Percentiles rank a stretch among this genome's conserved stretches.
These are phyloP conservation scores for Littorina saxatilis DNA, from an alignment of 1,140 invertebrate species.

Conservation along the genomic window DNA sequence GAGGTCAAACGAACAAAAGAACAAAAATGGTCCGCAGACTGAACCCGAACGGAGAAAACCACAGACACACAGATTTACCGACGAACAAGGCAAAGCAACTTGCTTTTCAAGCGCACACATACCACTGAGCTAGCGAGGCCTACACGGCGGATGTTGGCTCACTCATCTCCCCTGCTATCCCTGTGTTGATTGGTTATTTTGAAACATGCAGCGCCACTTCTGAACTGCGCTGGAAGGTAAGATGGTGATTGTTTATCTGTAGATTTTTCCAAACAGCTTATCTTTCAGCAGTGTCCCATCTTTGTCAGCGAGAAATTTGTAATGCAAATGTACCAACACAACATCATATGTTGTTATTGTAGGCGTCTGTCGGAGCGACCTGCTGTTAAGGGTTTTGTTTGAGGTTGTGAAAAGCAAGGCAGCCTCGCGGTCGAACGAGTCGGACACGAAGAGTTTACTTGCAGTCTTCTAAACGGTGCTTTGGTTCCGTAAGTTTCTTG, in stretches of 20 bases:
- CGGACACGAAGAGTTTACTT: too few relatives aligned
- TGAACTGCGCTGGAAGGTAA: conserved; percentile 9
- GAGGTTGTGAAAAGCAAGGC: too few relatives aligned
- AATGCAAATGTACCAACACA: neutral
- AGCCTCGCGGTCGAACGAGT: too few relatives aligned
- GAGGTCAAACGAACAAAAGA: too few relatives aligned
- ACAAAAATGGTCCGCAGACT: too few relatives aligned
- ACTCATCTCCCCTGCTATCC: neutral
- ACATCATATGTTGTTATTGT: neutral
- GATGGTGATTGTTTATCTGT: neutral
- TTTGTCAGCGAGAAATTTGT: neutral
- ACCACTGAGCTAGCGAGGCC: neutral
- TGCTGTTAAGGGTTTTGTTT: too few relatives aligned
- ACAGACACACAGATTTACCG: neutral
- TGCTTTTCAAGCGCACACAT: neutral
- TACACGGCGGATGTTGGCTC: neutral
- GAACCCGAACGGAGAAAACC: neutral
- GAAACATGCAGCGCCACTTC: conserved; percentile 37
- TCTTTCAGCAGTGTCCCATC: neutral
- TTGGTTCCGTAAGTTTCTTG: too few relatives aligned
- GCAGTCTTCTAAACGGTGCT: too few relatives aligned
- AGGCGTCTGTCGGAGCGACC: neutral
- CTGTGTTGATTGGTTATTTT: conserved; percentile 25
- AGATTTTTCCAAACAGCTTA: too few relatives aligned
- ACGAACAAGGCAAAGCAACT: neutral